Evolutionary conservation across 2,888 invertebrate species (phyloP), one percentile per base, ranked within the genome.

Genomic region (Polymixis lichenea): DNA sequence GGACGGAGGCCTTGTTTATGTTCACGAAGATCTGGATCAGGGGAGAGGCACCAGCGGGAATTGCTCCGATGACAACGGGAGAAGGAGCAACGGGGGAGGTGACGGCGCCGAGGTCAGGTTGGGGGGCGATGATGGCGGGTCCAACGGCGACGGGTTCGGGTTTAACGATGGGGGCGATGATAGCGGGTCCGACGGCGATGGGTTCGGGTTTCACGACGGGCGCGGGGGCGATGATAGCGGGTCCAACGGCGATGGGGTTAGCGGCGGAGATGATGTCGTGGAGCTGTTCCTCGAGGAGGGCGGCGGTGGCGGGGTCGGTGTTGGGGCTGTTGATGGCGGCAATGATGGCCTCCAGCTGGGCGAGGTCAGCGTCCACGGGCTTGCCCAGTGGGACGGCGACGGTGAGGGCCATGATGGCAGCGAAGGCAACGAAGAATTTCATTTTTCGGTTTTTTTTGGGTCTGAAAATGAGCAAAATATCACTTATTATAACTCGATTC

Each of bases 361-460:
- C 83, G 1, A 72, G 13, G n/a, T 83, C 83, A 55, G 75, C 53
- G 69, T 65, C 53, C 60, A 75, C 60, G 19, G 91, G 91, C 78
- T 90, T 90, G 72, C 86, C 0, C 67, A 88, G 28, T 28, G 91
- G 89, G 80, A 75, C 76, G 83, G 92, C 93, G 66, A 84, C 85
- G 60, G 93, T 91, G 80, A 93, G 86, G 79, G 92, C 93, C 82
- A 92, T 88, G 76, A 93, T 71, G 82, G 92, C 90, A 75, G 88
- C 90, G 87, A 94, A 90, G 58, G 90, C 93, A 75, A 94, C 76
- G 88, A 93, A 87, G 91, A 91, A 92, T 91, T 94, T 94, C 95
- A 94, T 95, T 77, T 90, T 91, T 85, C 0, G 46, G 13, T 1
- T 61, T 55, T n/a, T 75, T 72, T 72, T 49, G 25, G 19, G 78